A percentile compares a stretch with the other conserved stretches of the same genome.
Conservation (phyloP, 2,797 vertebrate genomes). For the Danio tinwini region DNA sequence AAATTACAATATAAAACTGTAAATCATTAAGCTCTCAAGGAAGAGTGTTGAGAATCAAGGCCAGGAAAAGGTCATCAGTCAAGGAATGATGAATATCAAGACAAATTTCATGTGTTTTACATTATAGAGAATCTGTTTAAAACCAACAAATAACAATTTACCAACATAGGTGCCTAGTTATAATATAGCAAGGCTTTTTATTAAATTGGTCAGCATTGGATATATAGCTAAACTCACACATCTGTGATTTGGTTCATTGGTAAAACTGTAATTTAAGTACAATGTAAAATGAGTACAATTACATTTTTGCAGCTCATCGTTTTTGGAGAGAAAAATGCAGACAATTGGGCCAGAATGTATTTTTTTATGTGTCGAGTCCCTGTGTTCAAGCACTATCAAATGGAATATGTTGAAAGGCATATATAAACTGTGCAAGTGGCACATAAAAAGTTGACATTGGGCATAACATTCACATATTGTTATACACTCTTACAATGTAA, state of each 20-base stretch:
- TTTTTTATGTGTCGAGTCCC: too few species aligned
- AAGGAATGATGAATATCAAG: constrained; percentile 28
- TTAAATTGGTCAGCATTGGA: neutral
- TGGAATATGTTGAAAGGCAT: too few species aligned
- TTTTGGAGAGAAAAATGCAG: too few species aligned
- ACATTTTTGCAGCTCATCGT: too few species aligned
- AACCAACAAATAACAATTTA: neutral
- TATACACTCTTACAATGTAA: too few species aligned
- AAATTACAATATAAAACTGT: constrained; percentile 44
- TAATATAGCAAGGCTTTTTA: neutral
- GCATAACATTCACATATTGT: too few species aligned
- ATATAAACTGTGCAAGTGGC: too few species aligned
- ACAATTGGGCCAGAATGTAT: too few species aligned
- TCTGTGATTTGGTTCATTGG: neutral
- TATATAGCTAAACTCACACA: neutral
- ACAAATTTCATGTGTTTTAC: neutral
- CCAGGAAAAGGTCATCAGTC: constrained; percentile 12
- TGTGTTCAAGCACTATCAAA: too few species aligned
- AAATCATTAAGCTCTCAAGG: constrained; percentile 11
- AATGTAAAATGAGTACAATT: too few species aligned
- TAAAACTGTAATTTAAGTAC: too few species aligned
- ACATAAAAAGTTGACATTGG: too few species aligned
- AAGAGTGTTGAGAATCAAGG: constrained; percentile 17
- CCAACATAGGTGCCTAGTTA: neutral
- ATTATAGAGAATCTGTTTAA: constrained; percentile 5